Conservation (phyloP, 2,888 invertebrate genomes). For the Eristalis pertinax region DNA sequence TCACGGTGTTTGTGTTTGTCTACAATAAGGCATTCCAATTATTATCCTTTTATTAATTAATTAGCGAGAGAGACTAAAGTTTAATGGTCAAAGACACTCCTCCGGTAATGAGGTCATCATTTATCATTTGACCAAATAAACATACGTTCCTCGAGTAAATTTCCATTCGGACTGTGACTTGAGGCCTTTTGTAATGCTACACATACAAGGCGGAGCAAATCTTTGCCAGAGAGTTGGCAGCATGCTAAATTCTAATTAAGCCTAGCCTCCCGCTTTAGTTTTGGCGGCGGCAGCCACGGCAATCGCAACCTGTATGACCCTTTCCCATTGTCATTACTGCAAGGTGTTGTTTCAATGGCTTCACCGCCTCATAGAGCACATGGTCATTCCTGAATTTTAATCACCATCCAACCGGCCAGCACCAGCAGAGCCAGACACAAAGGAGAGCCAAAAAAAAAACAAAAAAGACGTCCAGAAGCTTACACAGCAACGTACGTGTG, state of each 20-base stretch:
- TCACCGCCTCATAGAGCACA: neutral
- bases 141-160: conserved; percentile 12
- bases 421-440: neutral
- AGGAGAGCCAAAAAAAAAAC: neutral
- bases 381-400: conserved; percentile 33
- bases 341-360: conserved; percentile 26
- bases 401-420: conserved; percentile 4
- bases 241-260: conserved; percentile 67
- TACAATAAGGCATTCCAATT: conserved; percentile 36
- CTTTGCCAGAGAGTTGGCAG: neutral
- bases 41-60: conserved; percentile 48
- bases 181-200: conserved; percentile 42
- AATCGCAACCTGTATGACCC: conserved; percentile 28
- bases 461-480: neutral
- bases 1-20: neutral
- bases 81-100: conserved; percentile 45
- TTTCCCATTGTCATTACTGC: conserved; percentile 48
- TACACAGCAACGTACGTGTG: too few species aligned
- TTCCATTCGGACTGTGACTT: conserved; percentile 18
- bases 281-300: neutral
- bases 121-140: conserved; percentile 42
- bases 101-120: conserved; percentile 52
- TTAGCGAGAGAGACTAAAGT: conserved; percentile 20
- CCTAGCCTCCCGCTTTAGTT: neutral
- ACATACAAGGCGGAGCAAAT: conserved; percentile 23